These are phyloP conservation scores for Falco peregrinus DNA, from an alignment of 2,797 vertebrate species.

Conservation along the genomic window DNA sequence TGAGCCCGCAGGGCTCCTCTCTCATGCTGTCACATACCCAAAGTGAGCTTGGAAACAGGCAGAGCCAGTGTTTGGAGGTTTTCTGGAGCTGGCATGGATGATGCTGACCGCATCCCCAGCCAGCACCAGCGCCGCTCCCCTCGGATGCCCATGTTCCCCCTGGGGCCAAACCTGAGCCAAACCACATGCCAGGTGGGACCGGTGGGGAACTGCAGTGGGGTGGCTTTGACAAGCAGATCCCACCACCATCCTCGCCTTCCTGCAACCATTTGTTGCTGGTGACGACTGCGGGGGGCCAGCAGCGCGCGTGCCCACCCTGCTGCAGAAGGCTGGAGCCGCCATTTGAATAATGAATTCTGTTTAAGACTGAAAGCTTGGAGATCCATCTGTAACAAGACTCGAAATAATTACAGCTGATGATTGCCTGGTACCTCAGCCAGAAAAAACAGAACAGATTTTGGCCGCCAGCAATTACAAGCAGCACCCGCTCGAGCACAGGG, in stretches of 20 bases:
- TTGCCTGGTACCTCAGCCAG: constrained; percentile 82
- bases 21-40: fast-evolving
- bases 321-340: constrained; percentile 61
- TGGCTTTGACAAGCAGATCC: constrained; percentile 39
- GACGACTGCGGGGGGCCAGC: neutral
- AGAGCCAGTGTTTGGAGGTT: neutral
- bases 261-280: neutral
- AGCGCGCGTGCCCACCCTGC: neutral
- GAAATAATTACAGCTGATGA: constrained; percentile 83
- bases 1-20: neutral
- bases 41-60: neutral
- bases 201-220: neutral
- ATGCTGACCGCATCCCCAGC: neutral
- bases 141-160: fast-evolving
- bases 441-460: constrained; percentile 80
- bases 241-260: constrained; percentile 1
- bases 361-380: constrained; percentile 78
- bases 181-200: fast-evolving
- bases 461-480: constrained; percentile 78
- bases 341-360: constrained; percentile 82
- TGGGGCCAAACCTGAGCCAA: neutral
- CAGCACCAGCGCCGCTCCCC: neutral
- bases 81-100: neutral
- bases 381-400: constrained; percentile 83
- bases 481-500: constrained; percentile 73